Evolutionary conservation across 2,797 vertebrate species (phyloP), one percentile per base, ranked within the genome.

Genomic region (Bryconaethiops microstoma): DNA sequence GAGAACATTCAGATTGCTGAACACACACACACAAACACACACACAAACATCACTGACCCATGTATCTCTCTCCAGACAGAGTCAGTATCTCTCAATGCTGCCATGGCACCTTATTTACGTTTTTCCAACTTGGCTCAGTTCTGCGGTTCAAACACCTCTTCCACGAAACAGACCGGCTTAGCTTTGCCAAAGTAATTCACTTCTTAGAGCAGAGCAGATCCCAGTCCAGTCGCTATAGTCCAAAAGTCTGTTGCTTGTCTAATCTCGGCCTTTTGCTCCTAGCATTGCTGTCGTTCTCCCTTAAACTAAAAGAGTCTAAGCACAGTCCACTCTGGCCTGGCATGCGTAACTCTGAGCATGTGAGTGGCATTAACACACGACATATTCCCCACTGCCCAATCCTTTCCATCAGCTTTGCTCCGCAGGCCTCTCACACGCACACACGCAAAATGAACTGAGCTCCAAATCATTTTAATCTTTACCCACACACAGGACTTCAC

Each of bases 1-100:
- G n/a, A n/a, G n/a, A n/a, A n/a, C n/a, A n/a, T n/a, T n/a, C n/a
- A n/a, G n/a, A n/a, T n/a, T n/a, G n/a, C n/a, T n/a, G n/a, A n/a
- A n/a, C n/a, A n/a, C n/a, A 45, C 50, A 77, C 12, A 77, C 40
- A 48, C 4, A 9, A 9, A 35, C 52, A 29, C 54, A 7, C 2
- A 57, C 50, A 13, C 50, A 52, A 5, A 52, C 50, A 67, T 50
- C 55, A 94, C 94, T 89, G 84, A 94, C 94, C 93, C 92, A 68
- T 94, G 92, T 77, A 93, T 91, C 88, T 92, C 92, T 86, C 91
- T 92, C 93, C 93, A 94, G 72, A 88, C 88, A 88, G 94, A 94
- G 75, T 92, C 93, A 84, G 74, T 80, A 74, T 92, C 91, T 86
- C 87, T 87, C 77, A 88, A 19, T 65, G 84, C 10, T 2, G 88